Evolutionary conservation across 64 coral and sea anemone species (phyloP), one percentile per base, ranked within the genome.

Genomic region (Stichodactyla mertensii): DNA sequence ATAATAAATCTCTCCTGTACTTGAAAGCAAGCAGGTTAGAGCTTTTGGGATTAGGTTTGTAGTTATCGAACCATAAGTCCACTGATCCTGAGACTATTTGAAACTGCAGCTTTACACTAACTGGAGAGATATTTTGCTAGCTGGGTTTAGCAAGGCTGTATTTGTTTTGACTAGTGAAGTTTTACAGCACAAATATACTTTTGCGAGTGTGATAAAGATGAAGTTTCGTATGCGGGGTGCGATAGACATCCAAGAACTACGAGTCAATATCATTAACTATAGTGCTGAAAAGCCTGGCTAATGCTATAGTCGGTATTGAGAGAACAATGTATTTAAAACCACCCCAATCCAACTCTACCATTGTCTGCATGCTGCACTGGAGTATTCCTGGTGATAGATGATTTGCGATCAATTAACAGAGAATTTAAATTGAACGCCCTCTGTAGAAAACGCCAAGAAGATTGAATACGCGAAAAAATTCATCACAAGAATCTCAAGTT

Each of bases 321-420:
- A 74, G 69, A 13, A 74, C 24, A 74, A 13, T 74, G 24, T 74
- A 74, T 26, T 74, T n/a, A 74, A 74, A 74, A 74, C 20, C 69
- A 26, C 12, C 8, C 69, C 19, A 66, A n/a, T n/a, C 62, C 7
- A 66, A 18, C 22, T 10, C 57, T 59, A 16, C 57, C 9, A 16
- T 16, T 16, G 9, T 16, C 62, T 66, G 7, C 69, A 74, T 31
- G 69, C 23, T 74, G 26, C 8, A 74, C 24, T 31, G 11, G 23
- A 31, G 26, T 23, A 74, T 74, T 74, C 69, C 36, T 74, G 69
- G 9, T 74, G 69, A 74, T 74, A 74, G 69, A 74, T 74, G 69
- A 31, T 74, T 74, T 74, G 69, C 69, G n/a, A 74, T 74, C 69
- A 74, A 74, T 74, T 74, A 74, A 74, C 69, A 74, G 69, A 74